These are phyloP conservation scores for Chunga burmeisteri DNA, from an alignment of 2,113 vertebrate species.

Conservation along the genomic window DNA sequence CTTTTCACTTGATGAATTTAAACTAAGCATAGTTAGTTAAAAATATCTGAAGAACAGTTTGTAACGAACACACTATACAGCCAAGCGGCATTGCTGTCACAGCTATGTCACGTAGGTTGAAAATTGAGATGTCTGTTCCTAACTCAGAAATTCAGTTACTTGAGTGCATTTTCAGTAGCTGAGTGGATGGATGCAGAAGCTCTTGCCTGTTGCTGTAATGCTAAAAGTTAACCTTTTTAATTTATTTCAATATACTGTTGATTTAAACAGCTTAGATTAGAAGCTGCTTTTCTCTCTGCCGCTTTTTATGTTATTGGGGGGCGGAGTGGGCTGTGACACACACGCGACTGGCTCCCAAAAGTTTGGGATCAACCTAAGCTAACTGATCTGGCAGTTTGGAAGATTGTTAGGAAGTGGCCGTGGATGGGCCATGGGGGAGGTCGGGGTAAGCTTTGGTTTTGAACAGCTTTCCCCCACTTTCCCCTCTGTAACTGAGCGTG, in stretches of 20 bases:
- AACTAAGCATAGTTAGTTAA: slow-evolving; percentile 4
- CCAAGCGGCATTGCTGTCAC: background rate
- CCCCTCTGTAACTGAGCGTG: no score
- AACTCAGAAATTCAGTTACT: background rate
- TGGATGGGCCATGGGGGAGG: background rate
- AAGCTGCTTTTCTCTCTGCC: background rate
- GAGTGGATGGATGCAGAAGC: background rate
- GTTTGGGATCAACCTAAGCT: background rate
- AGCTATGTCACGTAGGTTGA: background rate
- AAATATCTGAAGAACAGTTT: slow-evolving; percentile 38
- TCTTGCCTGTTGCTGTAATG: background rate
- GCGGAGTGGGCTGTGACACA: no score
- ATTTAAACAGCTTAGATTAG: background rate
- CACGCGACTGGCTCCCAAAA: background rate
- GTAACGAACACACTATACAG: background rate
- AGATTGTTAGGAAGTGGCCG: background rate
- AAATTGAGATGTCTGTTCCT: background rate
- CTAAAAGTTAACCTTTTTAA: background rate
- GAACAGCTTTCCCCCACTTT: no score
- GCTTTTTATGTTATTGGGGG: background rate
- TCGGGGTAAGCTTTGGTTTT: no score
- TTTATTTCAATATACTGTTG: no score
- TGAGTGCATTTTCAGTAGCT: background rate
- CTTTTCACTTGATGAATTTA: background rate
- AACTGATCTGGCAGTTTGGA: background rate